Percentiles rank a stretch among this genome's conserved stretches.
These are phyloP conservation scores for Atrichornis clamosus DNA, from an alignment of 2,113 vertebrate genomes.

Conservation along the genomic window DNA sequence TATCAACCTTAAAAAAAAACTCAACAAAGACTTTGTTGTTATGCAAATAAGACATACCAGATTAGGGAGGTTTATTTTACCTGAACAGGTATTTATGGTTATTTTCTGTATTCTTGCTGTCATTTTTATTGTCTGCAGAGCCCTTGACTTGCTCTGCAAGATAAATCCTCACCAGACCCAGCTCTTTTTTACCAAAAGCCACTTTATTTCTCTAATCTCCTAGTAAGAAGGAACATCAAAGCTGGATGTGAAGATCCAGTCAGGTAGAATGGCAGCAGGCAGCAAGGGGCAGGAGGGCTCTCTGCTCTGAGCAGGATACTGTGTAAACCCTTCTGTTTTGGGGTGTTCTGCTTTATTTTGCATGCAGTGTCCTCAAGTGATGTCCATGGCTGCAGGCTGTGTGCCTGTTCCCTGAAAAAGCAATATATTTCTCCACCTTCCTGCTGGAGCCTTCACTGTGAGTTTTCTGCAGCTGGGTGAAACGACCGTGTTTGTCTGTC, in stretches of 20 bases:
- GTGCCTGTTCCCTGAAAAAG: background rate
- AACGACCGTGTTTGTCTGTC: background rate
- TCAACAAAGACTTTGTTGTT: background rate
- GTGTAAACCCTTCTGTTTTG: background rate
- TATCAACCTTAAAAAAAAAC: background rate
- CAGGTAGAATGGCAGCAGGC: background rate
- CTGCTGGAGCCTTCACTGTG: background rate
- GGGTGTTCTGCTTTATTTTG: background rate
- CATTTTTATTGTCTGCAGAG: background rate
- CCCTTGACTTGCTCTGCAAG: background rate
- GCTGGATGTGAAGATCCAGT: background rate
- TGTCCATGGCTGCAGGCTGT: background rate
- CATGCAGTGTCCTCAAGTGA: background rate
- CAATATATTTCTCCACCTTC: background rate
- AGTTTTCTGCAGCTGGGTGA: background rate
- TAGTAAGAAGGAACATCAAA: background rate
- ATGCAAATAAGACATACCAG: background rate
- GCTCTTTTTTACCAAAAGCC: background rate
- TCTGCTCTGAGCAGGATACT: background rate
- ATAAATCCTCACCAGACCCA: background rate
- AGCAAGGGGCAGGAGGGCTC: background rate
- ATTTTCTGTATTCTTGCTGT: background rate
- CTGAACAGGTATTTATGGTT: background rate
- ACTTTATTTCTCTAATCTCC: background rate
- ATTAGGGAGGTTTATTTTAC: constrained; percentile 22